Evolutionary conservation across 1,140 invertebrate genomes (phyloP).

Genomic region (Archegozetes longisetosus): DNA sequence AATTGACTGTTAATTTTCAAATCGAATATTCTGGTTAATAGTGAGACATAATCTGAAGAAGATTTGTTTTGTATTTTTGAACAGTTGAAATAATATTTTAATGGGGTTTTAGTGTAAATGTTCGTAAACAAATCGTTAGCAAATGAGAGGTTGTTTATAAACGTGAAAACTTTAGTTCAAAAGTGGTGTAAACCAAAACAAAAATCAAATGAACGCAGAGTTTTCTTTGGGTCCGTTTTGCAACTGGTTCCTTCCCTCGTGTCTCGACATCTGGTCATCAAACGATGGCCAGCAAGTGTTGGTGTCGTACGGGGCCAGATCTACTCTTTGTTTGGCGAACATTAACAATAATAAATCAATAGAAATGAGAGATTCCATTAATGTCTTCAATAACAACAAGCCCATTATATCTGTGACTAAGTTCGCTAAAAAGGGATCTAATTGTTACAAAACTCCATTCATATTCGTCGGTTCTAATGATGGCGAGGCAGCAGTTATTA

Average conservation of each 20-base stretch:
- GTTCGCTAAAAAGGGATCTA: background rate
- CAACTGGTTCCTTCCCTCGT: constrained; percentile 11
- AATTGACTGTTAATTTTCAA: too few relatives aligned
- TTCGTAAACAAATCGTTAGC: background rate
- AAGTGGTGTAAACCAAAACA: background rate
- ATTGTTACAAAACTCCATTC: background rate
- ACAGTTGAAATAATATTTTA: too few relatives aligned
- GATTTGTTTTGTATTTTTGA: too few relatives aligned
- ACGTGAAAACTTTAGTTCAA: background rate
- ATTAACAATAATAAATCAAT: background rate
- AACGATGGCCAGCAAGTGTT: background rate
- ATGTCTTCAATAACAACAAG: constrained; percentile 1
- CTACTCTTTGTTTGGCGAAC: background rate
- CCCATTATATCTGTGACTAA: background rate
- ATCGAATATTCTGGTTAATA: too few relatives aligned
- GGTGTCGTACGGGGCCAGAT: constrained; percentile 2
- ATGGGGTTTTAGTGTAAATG: too few relatives aligned
- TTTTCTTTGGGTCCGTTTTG: constrained; percentile 10
- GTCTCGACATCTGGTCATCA: constrained; percentile 6
- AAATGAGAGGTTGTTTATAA: background rate
- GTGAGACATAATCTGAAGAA: too few relatives aligned
- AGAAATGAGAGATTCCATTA: background rate
- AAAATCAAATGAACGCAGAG: background rate
- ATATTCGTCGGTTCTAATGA: constrained; percentile 8
- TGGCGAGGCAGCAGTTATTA: constrained; percentile 2